A percentile compares a stretch with the other conserved stretches of the same genome.
Evolutionary conservation across 37 sponge, comb jelly and placozoan genomes (phyloP).

Genomic region (Oopsacas minuta): DNA sequence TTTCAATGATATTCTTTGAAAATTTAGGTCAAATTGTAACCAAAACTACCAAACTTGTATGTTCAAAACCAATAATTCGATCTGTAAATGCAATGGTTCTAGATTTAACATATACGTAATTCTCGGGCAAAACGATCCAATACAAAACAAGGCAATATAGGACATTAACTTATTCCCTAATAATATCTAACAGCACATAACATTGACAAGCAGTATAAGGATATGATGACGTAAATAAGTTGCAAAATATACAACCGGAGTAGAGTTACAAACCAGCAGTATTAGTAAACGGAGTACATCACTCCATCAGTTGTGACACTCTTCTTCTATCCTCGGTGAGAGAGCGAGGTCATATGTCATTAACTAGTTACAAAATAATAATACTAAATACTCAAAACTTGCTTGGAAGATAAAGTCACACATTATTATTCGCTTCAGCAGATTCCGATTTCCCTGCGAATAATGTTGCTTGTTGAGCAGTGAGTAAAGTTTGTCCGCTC

Average conservation of each 20-base stretch:
- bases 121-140: too few relatives aligned
- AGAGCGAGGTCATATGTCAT: background rate
- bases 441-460: background rate
- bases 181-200: background rate
- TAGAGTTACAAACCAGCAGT: background rate
- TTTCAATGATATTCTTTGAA: too few relatives aligned
- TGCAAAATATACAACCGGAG: constrained; percentile 8
- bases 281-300: too few relatives aligned
- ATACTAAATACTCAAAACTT: background rate
- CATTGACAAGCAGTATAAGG: background rate
- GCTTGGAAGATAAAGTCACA: background rate
- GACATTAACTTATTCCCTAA: background rate
- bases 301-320: too few relatives aligned
- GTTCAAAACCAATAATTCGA: too few relatives aligned
- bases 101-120: too few relatives aligned
- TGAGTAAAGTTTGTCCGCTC: background rate
- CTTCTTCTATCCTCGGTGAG: background rate
- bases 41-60: too few relatives aligned
- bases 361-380: background rate
- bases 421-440: background rate
- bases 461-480: background rate
- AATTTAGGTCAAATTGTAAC: too few relatives aligned
- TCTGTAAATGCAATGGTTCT: too few relatives aligned
- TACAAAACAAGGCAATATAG: too few relatives aligned
- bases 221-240: background rate